Base-by-base conservation (phyloP, 2,888 invertebrate genomes). In the Drosophila emarginata region DNA sequence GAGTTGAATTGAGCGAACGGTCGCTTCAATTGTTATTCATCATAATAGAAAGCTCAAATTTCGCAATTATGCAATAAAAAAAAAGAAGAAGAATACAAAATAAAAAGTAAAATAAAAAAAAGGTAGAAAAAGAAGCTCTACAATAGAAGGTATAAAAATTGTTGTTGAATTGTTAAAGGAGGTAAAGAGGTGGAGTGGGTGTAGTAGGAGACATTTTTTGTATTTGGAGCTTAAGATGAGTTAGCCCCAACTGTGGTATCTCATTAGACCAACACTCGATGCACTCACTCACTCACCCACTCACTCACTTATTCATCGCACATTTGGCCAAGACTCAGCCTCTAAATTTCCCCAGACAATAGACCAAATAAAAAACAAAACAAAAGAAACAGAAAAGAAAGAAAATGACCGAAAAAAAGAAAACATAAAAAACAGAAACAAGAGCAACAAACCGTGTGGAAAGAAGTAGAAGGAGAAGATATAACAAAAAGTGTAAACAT, bases 261-360 rank as follows among this genome's bases (percentile, higher is more conserved):
- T 67, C 74, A 74, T 74, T 74, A 64, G 74, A 60, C 40, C 54
- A 60, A n/a, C 53, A 70, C 62, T 59, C 53, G 37, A 18, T 11
- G 32, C 32, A 32, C 62, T 63, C 62, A 77, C 57, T 69, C 78
- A 75, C 45, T 63, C 62, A 77, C 57, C 64, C 78, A 75, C 45
- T 45, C 21, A 12, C 21, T 45, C 45, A 66, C 62, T 63, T 67
- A 77, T 60, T 75, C 78, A 75, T 52, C 12, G 58, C 74, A 64
- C 69, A 58, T 78, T 81, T 40, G 50, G 51, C 56, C n/a, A 64
- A 52, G 36, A 28, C 62, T 50, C 36, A 51, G 40, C 26, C 45
- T 23, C 67, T 67, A 83, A 88, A 83, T 83, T 83, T 83, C 82
- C 82, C 82, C 69, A 72, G 82, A 88, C 89, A 83, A 87, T 88